Evolutionary conservation across 2,888 invertebrate genomes (phyloP).

Genomic region (Acrocyrtus sp.): DNA sequence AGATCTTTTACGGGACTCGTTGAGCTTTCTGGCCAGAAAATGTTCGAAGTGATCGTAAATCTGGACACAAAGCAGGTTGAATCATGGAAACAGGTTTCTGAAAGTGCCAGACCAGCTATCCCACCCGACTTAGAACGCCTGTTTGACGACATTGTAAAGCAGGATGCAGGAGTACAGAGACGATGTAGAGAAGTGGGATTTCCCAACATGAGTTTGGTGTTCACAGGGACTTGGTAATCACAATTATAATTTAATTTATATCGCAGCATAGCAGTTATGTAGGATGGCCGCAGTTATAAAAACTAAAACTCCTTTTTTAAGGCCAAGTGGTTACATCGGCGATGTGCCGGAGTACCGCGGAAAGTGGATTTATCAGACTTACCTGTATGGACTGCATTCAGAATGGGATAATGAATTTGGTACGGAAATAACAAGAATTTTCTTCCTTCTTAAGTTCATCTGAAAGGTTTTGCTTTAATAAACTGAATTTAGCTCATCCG

Average conservation of each 20-base stretch:
- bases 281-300: neutral
- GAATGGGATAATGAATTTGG: constrained; percentile 40
- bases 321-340: constrained; percentile 38
- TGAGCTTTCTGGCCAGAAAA: constrained; percentile 5
- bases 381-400: constrained; percentile 36
- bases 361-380: constrained; percentile 34
- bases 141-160: constrained; percentile 20
- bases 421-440: too few relatives aligned
- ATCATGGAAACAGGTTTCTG: constrained; percentile 26
- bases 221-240: too few relatives aligned
- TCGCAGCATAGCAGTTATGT: too few relatives aligned
- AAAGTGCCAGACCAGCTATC: neutral
- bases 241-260: too few relatives aligned
- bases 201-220: constrained; percentile 39
- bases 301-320: too few relatives aligned
- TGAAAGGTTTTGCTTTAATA: too few relatives aligned
- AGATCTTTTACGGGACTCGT: constrained; percentile 29
- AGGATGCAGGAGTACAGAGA: constrained; percentile 12
- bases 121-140: constrained; percentile 17
- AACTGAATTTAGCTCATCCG: constrained; percentile 53
- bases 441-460: too few relatives aligned
- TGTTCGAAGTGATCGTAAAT: constrained; percentile 33
- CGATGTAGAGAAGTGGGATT: constrained; percentile 31
- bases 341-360: constrained; percentile 40
- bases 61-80: constrained; percentile 31